Evolutionary conservation across 1,140 invertebrate species (phyloP).

Genomic region (Microplitis demolitor): DNA sequence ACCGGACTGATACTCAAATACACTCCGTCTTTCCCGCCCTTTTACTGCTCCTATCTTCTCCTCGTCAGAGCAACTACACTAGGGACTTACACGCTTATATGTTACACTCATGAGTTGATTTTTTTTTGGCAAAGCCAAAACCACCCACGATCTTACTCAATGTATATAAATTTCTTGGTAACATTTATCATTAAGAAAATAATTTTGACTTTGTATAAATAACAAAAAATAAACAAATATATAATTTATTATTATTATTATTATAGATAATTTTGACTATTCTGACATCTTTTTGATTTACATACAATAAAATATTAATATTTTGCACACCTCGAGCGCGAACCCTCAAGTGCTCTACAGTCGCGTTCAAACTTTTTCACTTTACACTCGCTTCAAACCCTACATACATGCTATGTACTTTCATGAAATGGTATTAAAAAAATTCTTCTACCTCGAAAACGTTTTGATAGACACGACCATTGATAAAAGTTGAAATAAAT

Average conservation of each 20-base stretch:
- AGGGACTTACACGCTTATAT: too few relatives aligned
- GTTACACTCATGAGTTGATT: neutral
- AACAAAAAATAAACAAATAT: neutral
- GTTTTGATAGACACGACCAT: too few relatives aligned
- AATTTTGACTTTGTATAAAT: neutral
- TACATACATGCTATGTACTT: too few relatives aligned
- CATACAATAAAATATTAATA: too few relatives aligned
- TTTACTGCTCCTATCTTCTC: neutral
- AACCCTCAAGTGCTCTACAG: too few relatives aligned
- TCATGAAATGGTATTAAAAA: too few relatives aligned
- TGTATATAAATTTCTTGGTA: neutral
- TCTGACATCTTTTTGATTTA: too few relatives aligned
- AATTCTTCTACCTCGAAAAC: too few relatives aligned
- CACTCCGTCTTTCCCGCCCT: neutral
- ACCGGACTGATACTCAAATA: conserved; percentile 13
- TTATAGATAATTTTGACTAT: neutral
- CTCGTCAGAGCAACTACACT: neutral
- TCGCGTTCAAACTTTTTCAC: too few relatives aligned
- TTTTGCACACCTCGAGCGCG: too few relatives aligned
- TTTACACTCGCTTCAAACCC: too few relatives aligned
- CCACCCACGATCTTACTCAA: conserved; percentile 13
- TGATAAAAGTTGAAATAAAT: too few relatives aligned
- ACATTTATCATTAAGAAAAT: conserved; percentile 9
- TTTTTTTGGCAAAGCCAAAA: conserved; percentile 14
- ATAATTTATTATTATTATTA: neutral